Evolutionary conservation across 1,140 invertebrate genomes (phyloP), one percentile per base, ranked within the genome.

Genomic region (Eurosta solidaginis): DNA sequence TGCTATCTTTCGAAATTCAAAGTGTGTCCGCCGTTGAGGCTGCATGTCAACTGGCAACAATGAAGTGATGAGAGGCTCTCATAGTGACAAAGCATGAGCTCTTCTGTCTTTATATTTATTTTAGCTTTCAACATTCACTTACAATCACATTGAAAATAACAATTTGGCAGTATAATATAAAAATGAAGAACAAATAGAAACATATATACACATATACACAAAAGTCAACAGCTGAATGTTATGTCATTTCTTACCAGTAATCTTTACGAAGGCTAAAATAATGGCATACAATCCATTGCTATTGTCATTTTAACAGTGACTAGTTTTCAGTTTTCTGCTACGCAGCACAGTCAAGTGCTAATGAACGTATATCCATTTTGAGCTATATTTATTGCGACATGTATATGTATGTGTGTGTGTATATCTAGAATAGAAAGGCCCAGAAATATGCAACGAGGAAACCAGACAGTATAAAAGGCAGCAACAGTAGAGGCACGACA

Each of bases 341-440:
- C 6, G 1, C 27, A 10, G n/a, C n/a, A 54, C 12, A 54, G 22
- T 14, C 44, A 52, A 40, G 52, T 22, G 74, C 40, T 59, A 44
- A 45, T 75, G 44, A 44, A 75, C 29, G 42, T 75, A 68, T 40
- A 49, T 75, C 76, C 73, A 74, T 74, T 78, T 78, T 74, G 52
- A 78, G 63, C 77, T 78, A 74, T 78, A 78, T 78, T 78, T 74
- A 78, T 78, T 78, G 77, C 77, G 73, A 74, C 44, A 27, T 68
- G 33, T 68, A 68, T 40, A n/a, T 12, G 25, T 9, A 40, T 52
- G 10, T 12, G 9, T 17, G 3, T 4, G 12, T 36, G 54, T 10
- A n/a, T n/a, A n/a, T n/a, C n/a, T n/a, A n/a, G n/a, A n/a, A n/a
- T n/a, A n/a, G n/a, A n/a, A n/a, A n/a, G n/a, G n/a, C n/a, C n/a